These are phyloP conservation scores for Spea hammondii DNA, from an alignment of 2,797 vertebrate genomes.

Conservation along the genomic window DNA sequence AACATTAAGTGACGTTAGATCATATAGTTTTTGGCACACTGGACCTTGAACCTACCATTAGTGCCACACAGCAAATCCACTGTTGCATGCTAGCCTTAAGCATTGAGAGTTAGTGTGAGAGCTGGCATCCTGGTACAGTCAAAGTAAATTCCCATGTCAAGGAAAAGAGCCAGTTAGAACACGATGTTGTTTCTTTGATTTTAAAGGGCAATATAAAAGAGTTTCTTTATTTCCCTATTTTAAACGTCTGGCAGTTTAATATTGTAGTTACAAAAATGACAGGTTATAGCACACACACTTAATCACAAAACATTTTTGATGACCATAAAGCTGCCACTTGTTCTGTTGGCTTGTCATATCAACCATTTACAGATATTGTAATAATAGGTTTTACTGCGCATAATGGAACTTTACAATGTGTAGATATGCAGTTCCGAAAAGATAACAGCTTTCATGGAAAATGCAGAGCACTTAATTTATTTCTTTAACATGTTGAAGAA, in stretches of 20 bases:
- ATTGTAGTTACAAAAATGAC: slow-evolving; percentile 63
- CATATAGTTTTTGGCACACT: no score
- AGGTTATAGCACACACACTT: slow-evolving; percentile 56
- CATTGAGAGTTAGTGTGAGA: no score
- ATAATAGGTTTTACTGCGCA: slow-evolving; percentile 22
- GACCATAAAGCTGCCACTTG: slow-evolving; percentile 52
- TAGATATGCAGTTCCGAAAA: slow-evolving; percentile 13
- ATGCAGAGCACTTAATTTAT: neutral
- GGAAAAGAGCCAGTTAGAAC: neutral
- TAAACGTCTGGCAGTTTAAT: slow-evolving; percentile 59
- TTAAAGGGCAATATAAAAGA: slow-evolving; percentile 29
- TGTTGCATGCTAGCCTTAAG: no score
- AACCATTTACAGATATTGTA: slow-evolving; percentile 20
- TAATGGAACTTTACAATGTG: slow-evolving; percentile 35
- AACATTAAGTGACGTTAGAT: no score
- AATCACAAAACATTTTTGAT: slow-evolving; percentile 53
- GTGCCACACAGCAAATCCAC: no score
- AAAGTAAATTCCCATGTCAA: no score
- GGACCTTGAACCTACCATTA: no score
- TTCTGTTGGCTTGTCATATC: slow-evolving; percentile 36
- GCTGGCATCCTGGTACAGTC: no score
- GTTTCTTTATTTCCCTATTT: slow-evolving; percentile 22
- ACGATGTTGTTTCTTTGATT: slow-evolving; percentile 8
- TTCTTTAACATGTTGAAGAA: no score
- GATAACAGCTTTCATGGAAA: slow-evolving; percentile 24